A percentile compares a stretch with the other conserved stretches of the same genome.
phyloP scores from a whole-genome alignment of 2,888 invertebrate species.

The Heliconius cydno region DNA sequence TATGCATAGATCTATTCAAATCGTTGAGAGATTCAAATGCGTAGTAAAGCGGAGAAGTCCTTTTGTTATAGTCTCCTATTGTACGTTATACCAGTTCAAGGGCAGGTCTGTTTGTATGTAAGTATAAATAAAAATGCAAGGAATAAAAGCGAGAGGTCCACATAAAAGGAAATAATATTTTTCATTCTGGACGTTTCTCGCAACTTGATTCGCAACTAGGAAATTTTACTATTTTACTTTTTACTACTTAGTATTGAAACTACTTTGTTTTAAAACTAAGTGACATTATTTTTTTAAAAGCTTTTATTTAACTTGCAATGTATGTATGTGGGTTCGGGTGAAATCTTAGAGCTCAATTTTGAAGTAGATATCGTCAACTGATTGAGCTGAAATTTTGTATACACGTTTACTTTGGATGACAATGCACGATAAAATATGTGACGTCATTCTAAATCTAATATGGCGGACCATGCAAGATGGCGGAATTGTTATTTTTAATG shows the following conservation, averaged over 20 bases:
- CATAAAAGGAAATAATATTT: conserved; percentile 16
- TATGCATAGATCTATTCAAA: conserved; percentile 25
- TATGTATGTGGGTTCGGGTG: no score
- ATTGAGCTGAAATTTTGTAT: no score
- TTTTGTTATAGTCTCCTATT: conserved; percentile 29
- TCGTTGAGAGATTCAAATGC: conserved; percentile 24
- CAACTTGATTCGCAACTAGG: neutral
- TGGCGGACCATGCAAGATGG: no score
- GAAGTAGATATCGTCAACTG: no score
- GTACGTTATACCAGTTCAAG: conserved; percentile 29
- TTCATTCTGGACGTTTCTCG: conserved; percentile 7
- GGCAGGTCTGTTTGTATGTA: conserved; percentile 17
- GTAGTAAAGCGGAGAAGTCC: conserved; percentile 20
- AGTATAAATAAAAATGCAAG: conserved; percentile 13
- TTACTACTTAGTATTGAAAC: neutral
- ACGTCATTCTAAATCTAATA: no score
- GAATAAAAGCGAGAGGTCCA: conserved; percentile 14
- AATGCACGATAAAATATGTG: no score
- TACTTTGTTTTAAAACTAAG: neutral
- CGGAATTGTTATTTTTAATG: no score
- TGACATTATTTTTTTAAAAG: neutral
- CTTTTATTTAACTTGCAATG: no score
- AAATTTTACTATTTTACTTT: conserved; percentile 6
- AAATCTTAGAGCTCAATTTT: no score
- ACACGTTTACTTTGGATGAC: no score